Conservation (phyloP, 2,888 invertebrate genomes). For the Rotaria sp. region DNA sequence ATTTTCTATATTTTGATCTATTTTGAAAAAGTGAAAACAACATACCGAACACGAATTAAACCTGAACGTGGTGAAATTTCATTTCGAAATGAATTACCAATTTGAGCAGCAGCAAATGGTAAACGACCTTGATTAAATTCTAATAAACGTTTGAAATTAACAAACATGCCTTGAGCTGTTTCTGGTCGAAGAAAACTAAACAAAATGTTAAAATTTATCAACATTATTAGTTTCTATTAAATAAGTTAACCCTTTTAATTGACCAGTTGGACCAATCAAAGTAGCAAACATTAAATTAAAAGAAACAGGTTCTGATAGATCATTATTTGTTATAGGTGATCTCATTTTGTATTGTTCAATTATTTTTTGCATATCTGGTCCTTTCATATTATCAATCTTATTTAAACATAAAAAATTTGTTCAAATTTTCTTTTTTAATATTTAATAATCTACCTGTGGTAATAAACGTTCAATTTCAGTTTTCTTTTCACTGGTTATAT, state of each 20-base stretch:
- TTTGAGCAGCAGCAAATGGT: conserved; percentile 97
- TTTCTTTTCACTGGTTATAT: conserved; percentile 63
- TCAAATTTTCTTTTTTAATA: too few species aligned
- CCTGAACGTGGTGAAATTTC: conserved; percentile 98
- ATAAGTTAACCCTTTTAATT: conserved; percentile 69
- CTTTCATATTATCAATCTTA: conserved; percentile 78
- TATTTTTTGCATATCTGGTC: conserved; percentile 77
- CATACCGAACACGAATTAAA: conserved; percentile 71
- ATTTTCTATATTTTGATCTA: too few species aligned
- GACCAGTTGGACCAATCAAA: conserved; percentile 89
- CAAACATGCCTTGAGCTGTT: conserved; percentile 98
- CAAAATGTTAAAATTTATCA: neutral
- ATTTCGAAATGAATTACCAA: conserved; percentile 94
- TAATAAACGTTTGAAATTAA: conserved; percentile 90
- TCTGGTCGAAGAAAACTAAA: conserved; percentile 83
- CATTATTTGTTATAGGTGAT: conserved; percentile 87
- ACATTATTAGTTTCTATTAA: neutral
- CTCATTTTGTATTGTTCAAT: conserved; percentile 81
- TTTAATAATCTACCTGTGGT: conserved; percentile 54
- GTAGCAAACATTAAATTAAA: conserved; percentile 99
- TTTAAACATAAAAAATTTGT: neutral
- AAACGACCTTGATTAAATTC: conserved; percentile 92
- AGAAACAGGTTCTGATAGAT: conserved; percentile 84
- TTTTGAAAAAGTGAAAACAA: neutral
- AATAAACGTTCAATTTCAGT: conserved; percentile 69